These are phyloP conservation scores for Lophochroa leadbeateri DNA, from an alignment of 2,113 vertebrate species.

Conservation along the genomic window DNA sequence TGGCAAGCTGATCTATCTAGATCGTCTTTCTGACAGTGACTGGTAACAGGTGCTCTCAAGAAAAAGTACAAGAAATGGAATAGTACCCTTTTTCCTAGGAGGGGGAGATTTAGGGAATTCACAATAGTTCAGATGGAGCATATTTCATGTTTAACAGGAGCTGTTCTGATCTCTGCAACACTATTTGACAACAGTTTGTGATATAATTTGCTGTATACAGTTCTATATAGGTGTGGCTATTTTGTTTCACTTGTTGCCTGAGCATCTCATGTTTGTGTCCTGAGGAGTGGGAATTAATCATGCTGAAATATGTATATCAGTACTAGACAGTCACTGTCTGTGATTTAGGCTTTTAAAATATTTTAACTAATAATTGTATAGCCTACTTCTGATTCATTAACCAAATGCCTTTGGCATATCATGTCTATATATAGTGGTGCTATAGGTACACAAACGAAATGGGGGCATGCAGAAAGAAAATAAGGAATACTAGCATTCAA, in stretches of 20 bases:
- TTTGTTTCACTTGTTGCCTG: not conserved
- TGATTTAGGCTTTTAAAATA: not conserved
- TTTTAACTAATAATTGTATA: not conserved
- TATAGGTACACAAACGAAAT: not conserved
- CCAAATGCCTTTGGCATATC: not conserved
- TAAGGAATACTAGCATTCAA: not conserved
- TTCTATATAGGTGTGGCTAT: not conserved
- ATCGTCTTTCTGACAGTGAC: not conserved
- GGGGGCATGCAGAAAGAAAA: not conserved
- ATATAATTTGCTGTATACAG: not conserved
- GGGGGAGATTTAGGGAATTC: not conserved
- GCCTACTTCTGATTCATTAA: not conserved
- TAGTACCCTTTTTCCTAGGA: not conserved
- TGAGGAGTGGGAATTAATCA: not conserved
- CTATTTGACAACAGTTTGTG: not conserved
- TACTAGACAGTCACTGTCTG: not conserved
- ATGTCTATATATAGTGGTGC: not conserved
- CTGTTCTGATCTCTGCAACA: not conserved
- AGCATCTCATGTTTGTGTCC: not conserved
- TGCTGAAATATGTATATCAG: not conserved
- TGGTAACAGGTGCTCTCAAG: not conserved
- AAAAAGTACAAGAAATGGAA: not conserved
- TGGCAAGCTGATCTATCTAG: not conserved
- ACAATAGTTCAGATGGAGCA: not conserved
- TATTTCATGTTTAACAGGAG: not conserved